Evolutionary conservation across 35 echinoderm and acorn worm species (phyloP).

Genomic region (Lytechinus variegatus): DNA sequence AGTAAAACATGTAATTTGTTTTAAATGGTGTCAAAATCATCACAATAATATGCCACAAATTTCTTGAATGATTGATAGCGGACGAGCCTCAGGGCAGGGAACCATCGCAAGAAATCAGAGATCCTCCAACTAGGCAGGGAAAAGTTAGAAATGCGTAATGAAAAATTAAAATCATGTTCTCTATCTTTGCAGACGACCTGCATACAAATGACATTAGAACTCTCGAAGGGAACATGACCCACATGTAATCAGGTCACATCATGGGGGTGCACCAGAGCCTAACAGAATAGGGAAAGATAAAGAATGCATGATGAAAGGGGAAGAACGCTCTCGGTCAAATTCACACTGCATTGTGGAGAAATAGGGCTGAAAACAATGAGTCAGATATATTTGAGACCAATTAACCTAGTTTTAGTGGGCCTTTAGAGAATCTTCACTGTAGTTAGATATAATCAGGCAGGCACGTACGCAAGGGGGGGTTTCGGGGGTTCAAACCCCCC

Average conservation of each 20-base stretch:
- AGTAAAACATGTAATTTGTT: not conserved
- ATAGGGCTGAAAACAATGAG: slow-evolving; percentile 31
- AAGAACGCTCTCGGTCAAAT: slow-evolving; percentile 17
- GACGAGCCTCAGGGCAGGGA: not conserved
- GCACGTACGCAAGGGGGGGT: no score
- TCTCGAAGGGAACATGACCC: slow-evolving; percentile 14
- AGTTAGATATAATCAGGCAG: not conserved
- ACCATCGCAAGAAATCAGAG: not conserved
- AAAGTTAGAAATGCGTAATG: not conserved
- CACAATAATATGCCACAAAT: not conserved
- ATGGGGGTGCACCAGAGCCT: not conserved
- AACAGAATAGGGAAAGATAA: not conserved
- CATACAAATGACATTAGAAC: slow-evolving; percentile 29
- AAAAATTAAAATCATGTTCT: not conserved
- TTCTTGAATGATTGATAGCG: not conserved
- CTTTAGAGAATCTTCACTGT: not conserved
- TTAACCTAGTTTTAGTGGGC: slow-evolving; percentile 23
- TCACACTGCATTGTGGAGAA: not conserved
- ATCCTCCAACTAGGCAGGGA: not conserved
- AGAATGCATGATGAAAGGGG: not conserved
- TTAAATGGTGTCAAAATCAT: not conserved
- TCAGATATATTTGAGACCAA: slow-evolving; percentile 36
- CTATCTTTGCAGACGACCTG: not conserved
- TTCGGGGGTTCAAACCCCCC: no score
- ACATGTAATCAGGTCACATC: slow-evolving; percentile 21